Conservation (phyloP, 2,113 vertebrate genomes). For the Psettodes erumei region DNA sequence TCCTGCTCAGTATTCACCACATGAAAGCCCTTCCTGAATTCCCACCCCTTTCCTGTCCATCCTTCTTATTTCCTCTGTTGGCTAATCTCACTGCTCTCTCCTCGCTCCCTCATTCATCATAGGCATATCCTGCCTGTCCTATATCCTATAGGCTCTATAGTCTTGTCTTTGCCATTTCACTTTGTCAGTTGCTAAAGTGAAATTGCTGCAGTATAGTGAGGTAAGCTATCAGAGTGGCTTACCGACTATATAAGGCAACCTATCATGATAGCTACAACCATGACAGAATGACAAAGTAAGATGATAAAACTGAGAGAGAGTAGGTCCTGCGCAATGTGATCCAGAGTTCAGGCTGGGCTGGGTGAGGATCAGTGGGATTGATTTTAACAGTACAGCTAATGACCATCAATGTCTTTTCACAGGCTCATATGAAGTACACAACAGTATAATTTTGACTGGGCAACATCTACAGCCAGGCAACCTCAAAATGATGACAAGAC, state of each 20-base stretch:
- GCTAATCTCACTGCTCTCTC: constrained; percentile 5
- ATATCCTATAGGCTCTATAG: no score
- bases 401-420: not conserved
- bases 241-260: not conserved
- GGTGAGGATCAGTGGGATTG: not conserved
- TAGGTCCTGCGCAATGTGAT: not conserved
- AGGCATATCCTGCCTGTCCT: not conserved
- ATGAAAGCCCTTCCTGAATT: constrained; percentile 19
- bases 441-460: not conserved
- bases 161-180: constrained; percentile 15
- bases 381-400: not conserved
- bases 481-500: not conserved
- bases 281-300: constrained; percentile 11
- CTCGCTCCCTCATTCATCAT: constrained; percentile 26
- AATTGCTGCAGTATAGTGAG: constrained; percentile 4
- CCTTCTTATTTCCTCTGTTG: constrained; percentile 1
- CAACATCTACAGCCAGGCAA: not conserved
- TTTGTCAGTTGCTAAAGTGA: constrained; percentile 23
- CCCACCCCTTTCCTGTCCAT: not conserved
- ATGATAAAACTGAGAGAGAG: not conserved
- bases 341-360: not conserved
- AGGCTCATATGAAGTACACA: constrained; percentile 2
- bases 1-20: constrained; percentile 19
- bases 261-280: constrained; percentile 14
- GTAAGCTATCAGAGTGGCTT: not conserved